Evolutionary conservation across 2,888 invertebrate species (phyloP), one percentile per base, ranked within the genome.

Genomic region (Selenia dentaria): DNA sequence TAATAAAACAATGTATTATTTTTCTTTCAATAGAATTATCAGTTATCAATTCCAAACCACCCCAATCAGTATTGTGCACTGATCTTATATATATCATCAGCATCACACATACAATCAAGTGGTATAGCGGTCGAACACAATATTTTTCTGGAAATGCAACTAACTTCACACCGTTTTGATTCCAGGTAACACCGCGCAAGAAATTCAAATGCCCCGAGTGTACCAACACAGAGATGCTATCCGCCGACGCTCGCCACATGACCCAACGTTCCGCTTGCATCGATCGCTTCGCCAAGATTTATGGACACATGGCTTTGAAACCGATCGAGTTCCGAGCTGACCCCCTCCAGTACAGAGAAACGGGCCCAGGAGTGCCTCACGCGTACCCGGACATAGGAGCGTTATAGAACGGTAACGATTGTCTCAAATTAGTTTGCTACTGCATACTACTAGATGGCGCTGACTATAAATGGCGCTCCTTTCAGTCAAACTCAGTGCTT

Each of bases 121-220:
- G n/a, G n/a, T n/a, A n/a, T n/a, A n/a, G n/a, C n/a, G n/a, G n/a
- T n/a, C n/a, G n/a, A n/a, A n/a, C n/a, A n/a, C n/a, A n/a, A n/a
- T n/a, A n/a, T n/a, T n/a, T n/a, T n/a, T n/a, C n/a, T n/a, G 16
- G 16, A 2, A 16, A 3, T 4, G 3, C 16, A 22, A 1, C 22
- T 22, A 22, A 22, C 3, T 6, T 22, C 22, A 22, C 22, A 22
- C 6, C 6, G 8, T 22, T 22, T 2, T 3, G 3, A 18, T 75
- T 75, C n/a, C 79, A 95, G 95, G 97, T 98, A 18, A 96, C 98
- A 0, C 98, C 98, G 0, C 92, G 98, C 2, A 98, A 99, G 76
- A 99, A 99, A 78, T 99, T 99, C 88, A 98, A 98, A 78, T 99
- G 98, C 73, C 98, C 98, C 0, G 97, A 98, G 76, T 98, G 98